These are phyloP conservation scores for Cydia pomonella DNA, from an alignment of 1,140 invertebrate genomes.

Conservation along the genomic window DNA sequence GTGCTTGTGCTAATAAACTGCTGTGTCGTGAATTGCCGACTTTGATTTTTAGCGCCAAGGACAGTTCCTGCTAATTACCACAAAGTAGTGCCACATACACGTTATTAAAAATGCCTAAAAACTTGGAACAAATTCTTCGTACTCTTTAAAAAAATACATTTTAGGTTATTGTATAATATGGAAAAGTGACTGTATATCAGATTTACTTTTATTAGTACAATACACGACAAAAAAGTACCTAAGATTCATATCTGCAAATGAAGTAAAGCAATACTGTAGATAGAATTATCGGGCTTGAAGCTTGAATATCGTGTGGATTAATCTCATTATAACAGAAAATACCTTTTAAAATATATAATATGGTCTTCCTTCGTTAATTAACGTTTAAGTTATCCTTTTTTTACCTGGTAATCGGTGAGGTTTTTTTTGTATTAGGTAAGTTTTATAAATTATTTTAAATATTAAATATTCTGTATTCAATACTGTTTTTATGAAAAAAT, in stretches of 20 bases:
- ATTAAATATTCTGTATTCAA: background rate
- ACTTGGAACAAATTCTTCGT: background rate
- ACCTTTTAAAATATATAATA: background rate
- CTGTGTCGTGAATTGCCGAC: background rate
- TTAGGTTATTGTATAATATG: background rate
- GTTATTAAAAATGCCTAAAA: background rate
- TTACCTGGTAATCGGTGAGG: no score
- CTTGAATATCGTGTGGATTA: constrained; percentile 3
- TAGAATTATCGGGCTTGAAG: background rate
- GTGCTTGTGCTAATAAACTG: background rate
- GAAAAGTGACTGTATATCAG: background rate
- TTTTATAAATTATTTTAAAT: background rate
- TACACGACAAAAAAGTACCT: no score
- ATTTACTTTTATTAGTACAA: no score
- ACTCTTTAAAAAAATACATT: background rate
- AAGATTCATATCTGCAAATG: background rate
- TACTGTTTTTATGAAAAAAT: no score
- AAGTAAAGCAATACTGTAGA: background rate
- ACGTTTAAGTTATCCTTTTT: constrained; percentile 1
- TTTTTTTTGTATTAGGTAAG: background rate
- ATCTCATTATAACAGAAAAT: constrained; percentile 4
- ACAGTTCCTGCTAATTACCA: no score
- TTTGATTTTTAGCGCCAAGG: background rate
- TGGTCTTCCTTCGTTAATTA: constrained; percentile 10
- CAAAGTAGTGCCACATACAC: no score